These are phyloP conservation scores for Plebejus argus DNA, from an alignment of 2,888 invertebrate genomes.

Conservation along the genomic window DNA sequence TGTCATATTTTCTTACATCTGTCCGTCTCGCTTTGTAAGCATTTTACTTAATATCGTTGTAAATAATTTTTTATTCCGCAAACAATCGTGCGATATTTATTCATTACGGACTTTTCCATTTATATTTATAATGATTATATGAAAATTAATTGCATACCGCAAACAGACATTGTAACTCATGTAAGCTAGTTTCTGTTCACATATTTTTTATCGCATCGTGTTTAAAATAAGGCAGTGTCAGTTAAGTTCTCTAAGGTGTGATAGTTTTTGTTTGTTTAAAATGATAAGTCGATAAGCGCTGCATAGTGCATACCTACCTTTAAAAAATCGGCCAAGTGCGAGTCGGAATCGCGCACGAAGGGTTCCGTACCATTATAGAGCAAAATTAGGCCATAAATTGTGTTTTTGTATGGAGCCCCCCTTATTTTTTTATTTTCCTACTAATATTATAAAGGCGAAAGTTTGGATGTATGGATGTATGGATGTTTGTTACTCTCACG, in stretches of 20 bases:
- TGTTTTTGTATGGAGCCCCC: too few relatives aligned
- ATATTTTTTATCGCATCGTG: constrained; percentile 2
- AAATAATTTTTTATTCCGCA: background rate
- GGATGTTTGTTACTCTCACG: too few relatives aligned
- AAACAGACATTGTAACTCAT: background rate
- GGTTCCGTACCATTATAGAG: too few relatives aligned
- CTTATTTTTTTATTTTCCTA: too few relatives aligned
- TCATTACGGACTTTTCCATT: constrained; percentile 6
- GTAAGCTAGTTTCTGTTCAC: constrained; percentile 17
- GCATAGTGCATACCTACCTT: too few relatives aligned
- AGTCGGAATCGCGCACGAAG: too few relatives aligned
- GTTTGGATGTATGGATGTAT: too few relatives aligned
- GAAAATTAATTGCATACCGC: constrained; percentile 5
- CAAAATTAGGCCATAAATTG: too few relatives aligned
- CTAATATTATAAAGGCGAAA: too few relatives aligned
- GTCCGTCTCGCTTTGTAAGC: background rate
- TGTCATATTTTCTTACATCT: constrained; percentile 1
- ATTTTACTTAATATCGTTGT: constrained; percentile 10
- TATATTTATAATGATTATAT: constrained; percentile 7
- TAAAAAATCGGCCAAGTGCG: too few relatives aligned
- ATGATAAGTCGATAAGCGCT: constrained; percentile 17
- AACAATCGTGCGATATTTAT: constrained; percentile 11
- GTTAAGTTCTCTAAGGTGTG: constrained; percentile 4
- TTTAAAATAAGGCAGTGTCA: background rate
- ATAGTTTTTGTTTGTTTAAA: constrained; percentile 20